phyloP scores from a whole-genome alignment of 2,888 invertebrate species.

The Drosophila peninsularis region DNA sequence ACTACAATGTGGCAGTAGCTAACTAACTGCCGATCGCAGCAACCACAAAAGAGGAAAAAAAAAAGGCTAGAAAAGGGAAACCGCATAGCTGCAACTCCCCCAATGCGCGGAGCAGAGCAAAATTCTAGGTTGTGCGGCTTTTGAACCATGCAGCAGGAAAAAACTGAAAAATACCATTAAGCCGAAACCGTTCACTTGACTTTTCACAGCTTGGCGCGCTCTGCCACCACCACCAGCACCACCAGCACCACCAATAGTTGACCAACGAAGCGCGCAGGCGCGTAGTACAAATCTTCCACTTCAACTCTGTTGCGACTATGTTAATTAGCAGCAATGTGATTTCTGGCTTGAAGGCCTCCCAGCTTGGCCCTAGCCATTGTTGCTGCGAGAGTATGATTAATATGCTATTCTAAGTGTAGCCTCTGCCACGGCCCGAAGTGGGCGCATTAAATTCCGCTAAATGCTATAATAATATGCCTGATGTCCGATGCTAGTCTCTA shows the following conservation, averaged over 20 bases:
- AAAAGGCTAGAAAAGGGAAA: slow-evolving; percentile 38
- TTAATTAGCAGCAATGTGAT: slow-evolving; percentile 80
- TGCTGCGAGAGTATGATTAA: slow-evolving; percentile 79
- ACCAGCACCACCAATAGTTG: slow-evolving; percentile 40
- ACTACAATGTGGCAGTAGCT: slow-evolving; percentile 30
- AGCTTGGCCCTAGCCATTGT: slow-evolving; percentile 25
- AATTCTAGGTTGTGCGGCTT: slow-evolving; percentile 65
- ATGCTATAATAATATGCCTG: slow-evolving; percentile 78
- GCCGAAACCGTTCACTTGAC: slow-evolving; percentile 71
- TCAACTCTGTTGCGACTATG: slow-evolving; percentile 61
- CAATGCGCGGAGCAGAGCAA: slow-evolving; percentile 17
- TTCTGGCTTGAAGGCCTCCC: slow-evolving; percentile 70
- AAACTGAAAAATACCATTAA: slow-evolving; percentile 66
- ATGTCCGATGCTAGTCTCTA: slow-evolving; percentile 16
- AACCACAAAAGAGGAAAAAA: slow-evolving; percentile 16
- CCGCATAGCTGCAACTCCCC: slow-evolving; percentile 54
- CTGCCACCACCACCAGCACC: slow-evolving; percentile 37
- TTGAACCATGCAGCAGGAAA: slow-evolving; percentile 50
- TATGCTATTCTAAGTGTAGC: slow-evolving; percentile 58
- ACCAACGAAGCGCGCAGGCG: slow-evolving; percentile 77
- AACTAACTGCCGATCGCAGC: slow-evolving; percentile 42
- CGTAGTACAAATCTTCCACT: slow-evolving; percentile 59
- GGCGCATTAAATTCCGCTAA: slow-evolving; percentile 80
- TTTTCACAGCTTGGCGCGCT: slow-evolving; percentile 76
- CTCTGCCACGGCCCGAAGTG: slow-evolving; percentile 38